These are phyloP conservation scores for Sus cebifrons DNA, from an alignment of 2,797 vertebrate genomes.

Conservation along the genomic window DNA sequence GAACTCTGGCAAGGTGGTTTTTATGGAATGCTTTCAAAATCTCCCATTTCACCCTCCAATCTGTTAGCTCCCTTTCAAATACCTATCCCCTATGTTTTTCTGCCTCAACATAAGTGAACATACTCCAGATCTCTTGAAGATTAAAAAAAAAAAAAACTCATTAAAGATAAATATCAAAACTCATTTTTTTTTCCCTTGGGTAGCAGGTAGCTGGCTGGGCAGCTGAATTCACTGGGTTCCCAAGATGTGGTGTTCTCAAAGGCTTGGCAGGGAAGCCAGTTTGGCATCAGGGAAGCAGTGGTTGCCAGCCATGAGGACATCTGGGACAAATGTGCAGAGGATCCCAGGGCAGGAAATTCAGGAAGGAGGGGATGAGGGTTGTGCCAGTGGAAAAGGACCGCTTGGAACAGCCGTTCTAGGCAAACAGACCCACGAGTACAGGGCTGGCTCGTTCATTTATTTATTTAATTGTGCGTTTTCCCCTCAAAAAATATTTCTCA, in stretches of 20 bases:
- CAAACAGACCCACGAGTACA: conserved; percentile 81
- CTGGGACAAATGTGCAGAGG: background rate
- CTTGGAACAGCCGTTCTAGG: conserved; percentile 67
- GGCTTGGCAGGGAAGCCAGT: conserved; percentile 11
- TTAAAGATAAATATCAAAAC: conserved; percentile 5
- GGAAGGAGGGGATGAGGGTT: background rate
- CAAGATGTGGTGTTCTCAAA: conserved; percentile 51
- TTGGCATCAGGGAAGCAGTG: background rate
- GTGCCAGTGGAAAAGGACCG: conserved; percentile 29
- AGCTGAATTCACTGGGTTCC: background rate
- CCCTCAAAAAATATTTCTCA: conserved; percentile 87
- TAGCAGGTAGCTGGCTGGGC: background rate
- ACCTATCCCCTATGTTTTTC: background rate
- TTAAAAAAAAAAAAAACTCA: background rate
- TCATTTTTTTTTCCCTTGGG: conserved; percentile 8
- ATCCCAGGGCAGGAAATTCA: conserved; percentile 31
- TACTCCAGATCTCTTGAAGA: background rate
- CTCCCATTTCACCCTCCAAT: background rate
- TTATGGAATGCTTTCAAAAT: background rate
- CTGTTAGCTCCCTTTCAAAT: background rate
- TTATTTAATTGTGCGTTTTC: conserved; percentile 71
- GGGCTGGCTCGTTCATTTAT: conserved; percentile 75
- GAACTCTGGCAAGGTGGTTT: background rate
- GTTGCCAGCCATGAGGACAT: conserved; percentile 50
- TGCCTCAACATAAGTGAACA: background rate